Evolutionary conservation across 2,113 vertebrate species (phyloP).

Genomic region (Saguinus midas): DNA sequence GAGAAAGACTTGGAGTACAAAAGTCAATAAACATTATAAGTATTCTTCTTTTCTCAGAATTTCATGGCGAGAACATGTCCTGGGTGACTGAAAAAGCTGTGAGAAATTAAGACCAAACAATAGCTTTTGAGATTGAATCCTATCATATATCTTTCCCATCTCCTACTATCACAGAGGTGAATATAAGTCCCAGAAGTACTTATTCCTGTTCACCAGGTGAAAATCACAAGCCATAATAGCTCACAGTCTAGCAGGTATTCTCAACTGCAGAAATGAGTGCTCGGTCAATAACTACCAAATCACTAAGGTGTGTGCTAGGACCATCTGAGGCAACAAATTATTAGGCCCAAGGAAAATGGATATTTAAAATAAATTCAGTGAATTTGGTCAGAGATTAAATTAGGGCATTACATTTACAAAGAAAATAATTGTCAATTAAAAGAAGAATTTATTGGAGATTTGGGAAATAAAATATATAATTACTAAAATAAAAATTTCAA

Average conservation of each 20-base stretch:
- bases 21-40: background rate
- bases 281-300: background rate
- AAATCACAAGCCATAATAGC: background rate
- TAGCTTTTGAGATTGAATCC: conserved; percentile 21
- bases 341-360: background rate
- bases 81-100: background rate
- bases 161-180: background rate
- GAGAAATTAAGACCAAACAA: conserved; percentile 32
- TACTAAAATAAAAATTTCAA: background rate
- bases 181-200: background rate
- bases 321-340: background rate
- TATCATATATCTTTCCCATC: background rate
- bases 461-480: conserved; percentile 5
- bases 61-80: background rate
- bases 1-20: background rate
- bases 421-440: background rate
- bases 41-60: background rate
- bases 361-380: background rate
- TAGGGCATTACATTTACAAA: background rate
- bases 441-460: background rate
- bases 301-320: background rate
- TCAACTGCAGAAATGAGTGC: background rate
- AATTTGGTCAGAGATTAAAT: background rate
- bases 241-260: background rate
- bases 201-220: conserved; percentile 13